Evolutionary conservation across 2,113 vertebrate species (phyloP).

Genomic region (Semicossyphus pulcher): DNA sequence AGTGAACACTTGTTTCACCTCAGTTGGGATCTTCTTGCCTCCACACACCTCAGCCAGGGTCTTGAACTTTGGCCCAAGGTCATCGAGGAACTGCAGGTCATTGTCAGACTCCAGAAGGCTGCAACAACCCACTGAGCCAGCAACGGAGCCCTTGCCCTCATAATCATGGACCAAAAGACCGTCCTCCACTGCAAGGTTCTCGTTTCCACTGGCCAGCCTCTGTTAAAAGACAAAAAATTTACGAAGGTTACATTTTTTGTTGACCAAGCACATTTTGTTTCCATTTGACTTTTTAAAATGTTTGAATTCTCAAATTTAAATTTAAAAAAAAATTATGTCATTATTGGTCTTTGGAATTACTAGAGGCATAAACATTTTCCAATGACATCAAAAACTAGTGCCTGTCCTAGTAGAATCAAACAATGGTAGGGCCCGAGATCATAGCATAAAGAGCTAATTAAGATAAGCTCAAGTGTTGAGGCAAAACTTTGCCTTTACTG

Average conservation of each 20-base stretch:
- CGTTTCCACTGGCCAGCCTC: constrained; percentile 84
- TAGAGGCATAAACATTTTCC: no score
- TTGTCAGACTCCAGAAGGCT: constrained; percentile 88
- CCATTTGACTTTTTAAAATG: no score
- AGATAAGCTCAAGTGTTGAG: no score
- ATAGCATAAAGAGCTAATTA: no score
- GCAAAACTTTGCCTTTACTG: background rate
- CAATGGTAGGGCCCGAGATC: no score
- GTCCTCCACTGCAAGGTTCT: constrained; percentile 77
- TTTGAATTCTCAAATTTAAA: no score
- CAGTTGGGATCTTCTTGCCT: constrained; percentile 73
- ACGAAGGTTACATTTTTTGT: background rate
- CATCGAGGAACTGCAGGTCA: constrained; percentile 87
- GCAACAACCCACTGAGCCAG: constrained; percentile 88
- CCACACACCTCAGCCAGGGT: constrained; percentile 89
- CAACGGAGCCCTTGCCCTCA: constrained; percentile 85
- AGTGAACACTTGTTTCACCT: constrained; percentile 27
- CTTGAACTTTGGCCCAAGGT: constrained; percentile 89
- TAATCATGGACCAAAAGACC: constrained; percentile 84
- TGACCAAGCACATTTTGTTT: background rate
- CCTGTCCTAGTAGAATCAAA: no score
- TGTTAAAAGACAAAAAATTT: constrained; percentile 61
- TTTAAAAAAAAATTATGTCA: no score
- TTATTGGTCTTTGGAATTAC: no score
- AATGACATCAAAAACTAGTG: no score